Base-by-base conservation (phyloP, 2,888 invertebrate genomes). In the Bursaphelenchus okinawaensis region DNA sequence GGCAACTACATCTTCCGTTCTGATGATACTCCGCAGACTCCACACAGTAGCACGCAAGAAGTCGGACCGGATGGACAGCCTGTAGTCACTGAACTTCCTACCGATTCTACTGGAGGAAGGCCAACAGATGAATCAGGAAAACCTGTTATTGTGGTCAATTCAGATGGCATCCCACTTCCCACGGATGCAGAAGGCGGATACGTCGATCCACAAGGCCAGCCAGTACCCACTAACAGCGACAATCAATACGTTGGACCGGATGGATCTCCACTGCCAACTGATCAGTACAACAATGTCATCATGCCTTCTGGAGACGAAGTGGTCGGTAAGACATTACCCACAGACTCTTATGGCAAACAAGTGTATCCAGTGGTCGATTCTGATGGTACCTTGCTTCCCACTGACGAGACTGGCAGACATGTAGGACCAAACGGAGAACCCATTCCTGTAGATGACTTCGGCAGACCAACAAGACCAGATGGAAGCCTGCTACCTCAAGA, bases 191-290 rank as follows among this genome's bases (percentile, higher is more conserved):
- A 64, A 19, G 73, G 73, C n/a, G 55, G 66, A 19, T 73, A 66
- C 51, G 60, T 73, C 4, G 52, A 65, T 22, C 40, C 66, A 7
- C 29, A 62, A 50, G 63, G 66, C 0, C 23, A 26, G 0, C 65
- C 52, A 20, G 40, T 68, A 7, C 50, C 51, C 7, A 69, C 68
- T 4, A 64, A 29, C n/a, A 26, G 9, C 9, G 31, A 62, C 4
- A 52, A 55, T 51, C 20, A 62, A 31, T 62, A 62, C n/a, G 27
- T 70, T 19, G 73, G 69, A 1, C 72, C 75, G 23, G 74, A 77
- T 61, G 72, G 74, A 52, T 59, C 64, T 4, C 74, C 72, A 16
- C 58, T 76, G 9, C 73, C 75, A 50, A 74, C 73, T 20, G 71
- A 72, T 57, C 50, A 62, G 7, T 19, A 29, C 4, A 72, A 72